A percentile compares a stretch with the other conserved stretches of the same genome.
Evolutionary conservation across 2,888 invertebrate species (phyloP).

Genomic region (Minunthozetes semirufus): DNA sequence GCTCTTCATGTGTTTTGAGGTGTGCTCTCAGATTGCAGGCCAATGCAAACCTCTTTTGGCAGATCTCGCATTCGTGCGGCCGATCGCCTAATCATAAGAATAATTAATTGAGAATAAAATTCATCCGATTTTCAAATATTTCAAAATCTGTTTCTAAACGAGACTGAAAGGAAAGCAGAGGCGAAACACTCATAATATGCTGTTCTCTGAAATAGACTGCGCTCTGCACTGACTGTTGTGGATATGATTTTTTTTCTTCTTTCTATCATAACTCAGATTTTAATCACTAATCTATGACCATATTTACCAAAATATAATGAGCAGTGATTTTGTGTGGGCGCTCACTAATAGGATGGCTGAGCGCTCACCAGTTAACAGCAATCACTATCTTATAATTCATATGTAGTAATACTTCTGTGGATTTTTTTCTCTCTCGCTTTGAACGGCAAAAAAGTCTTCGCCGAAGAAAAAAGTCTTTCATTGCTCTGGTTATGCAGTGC

Average conservation of each 20-base stretch:
- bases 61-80: conserved; percentile 63
- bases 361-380: not conserved
- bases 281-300: conserved; percentile 28
- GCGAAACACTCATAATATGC: not conserved
- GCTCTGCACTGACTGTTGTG: not conserved
- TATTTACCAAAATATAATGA: conserved; percentile 17
- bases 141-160: not conserved
- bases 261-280: not conserved
- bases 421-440: too few relatives aligned
- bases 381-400: not conserved
- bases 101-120: not conserved
- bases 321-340: conserved; percentile 18
- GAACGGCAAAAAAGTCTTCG: too few relatives aligned
- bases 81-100: conserved; percentile 57
- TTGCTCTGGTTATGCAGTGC: too few relatives aligned
- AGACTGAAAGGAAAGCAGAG: not conserved
- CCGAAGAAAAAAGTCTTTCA: too few relatives aligned
- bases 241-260: not conserved
- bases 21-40: conserved; percentile 66
- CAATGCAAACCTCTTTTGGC: conserved; percentile 64
- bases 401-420: not conserved
- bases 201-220: too few relatives aligned
- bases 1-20: conserved; percentile 58
- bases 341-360: conserved; percentile 27
- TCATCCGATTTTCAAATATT: not conserved